Percentiles rank a stretch among this genome's conserved stretches.
Evolutionary conservation across 37 sponge, comb jelly and placozoan genomes (phyloP).

Genomic region (Halisarca cf. caerulea): DNA sequence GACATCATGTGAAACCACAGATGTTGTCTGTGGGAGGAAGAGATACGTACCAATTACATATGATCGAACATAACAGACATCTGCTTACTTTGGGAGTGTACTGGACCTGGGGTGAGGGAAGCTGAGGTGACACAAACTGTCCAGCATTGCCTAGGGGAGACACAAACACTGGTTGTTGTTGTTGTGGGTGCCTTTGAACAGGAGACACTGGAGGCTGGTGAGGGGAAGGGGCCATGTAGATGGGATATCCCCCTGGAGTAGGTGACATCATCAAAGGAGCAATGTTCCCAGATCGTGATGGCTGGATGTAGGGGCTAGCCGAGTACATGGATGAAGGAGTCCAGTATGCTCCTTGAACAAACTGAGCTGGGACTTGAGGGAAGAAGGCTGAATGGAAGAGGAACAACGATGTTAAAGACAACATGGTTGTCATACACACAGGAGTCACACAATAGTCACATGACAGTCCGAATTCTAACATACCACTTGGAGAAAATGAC

Average conservation of each 20-base stretch:
- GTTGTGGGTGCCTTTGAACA: neutral
- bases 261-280: conserved; percentile 6
- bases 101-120: too few relatives aligned
- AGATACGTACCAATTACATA: too few relatives aligned
- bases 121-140: too few relatives aligned
- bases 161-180: neutral
- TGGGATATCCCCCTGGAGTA: neutral
- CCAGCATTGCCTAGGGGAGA: too few relatives aligned
- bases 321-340: neutral
- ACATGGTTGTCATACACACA: neutral
- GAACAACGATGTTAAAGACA: too few relatives aligned
- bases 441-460: too few relatives aligned
- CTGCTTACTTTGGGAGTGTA: too few relatives aligned
- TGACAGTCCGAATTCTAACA: too few relatives aligned
- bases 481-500: too few relatives aligned
- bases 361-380: neutral
- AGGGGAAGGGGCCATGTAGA: neutral
- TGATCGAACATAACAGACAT: neutral
- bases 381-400: neutral
- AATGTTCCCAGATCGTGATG: neutral
- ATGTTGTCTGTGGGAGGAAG: too few relatives aligned
- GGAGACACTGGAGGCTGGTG: neutral
- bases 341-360: neutral
- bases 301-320: neutral
- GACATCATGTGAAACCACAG: too few relatives aligned